A percentile compares a stretch with the other conserved stretches of the same genome.
phyloP scores from a whole-genome alignment of 53 echinoderm and acorn worm genomes.

The Henricia sp. region DNA sequence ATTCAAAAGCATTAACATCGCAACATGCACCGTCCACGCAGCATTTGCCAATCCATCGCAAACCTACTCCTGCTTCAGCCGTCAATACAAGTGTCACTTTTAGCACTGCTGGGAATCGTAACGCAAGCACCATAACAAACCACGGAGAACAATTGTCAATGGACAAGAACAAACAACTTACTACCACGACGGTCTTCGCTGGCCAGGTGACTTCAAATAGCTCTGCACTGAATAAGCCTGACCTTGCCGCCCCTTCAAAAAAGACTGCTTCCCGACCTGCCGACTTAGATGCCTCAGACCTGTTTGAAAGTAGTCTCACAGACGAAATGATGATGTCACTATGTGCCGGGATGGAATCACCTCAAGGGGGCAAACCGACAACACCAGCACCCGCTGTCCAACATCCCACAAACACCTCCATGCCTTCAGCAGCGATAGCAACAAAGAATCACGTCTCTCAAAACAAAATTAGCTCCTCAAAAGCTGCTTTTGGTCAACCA shows the following conservation, averaged over 20 bases:
- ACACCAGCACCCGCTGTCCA: not conserved
- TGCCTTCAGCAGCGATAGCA: not conserved
- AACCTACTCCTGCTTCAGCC: too few relatives aligned
- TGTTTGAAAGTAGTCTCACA: conserved; percentile 47
- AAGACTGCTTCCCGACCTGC: not conserved
- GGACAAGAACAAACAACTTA: not conserved
- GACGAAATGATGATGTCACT: conserved; percentile 51
- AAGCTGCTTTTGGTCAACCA: too few relatives aligned
- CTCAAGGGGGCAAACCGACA: not conserved
- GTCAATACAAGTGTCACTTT: too few relatives aligned
- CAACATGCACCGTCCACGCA: too few relatives aligned
- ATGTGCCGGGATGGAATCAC: conserved; percentile 40
- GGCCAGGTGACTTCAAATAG: not conserved
- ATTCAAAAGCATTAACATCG: too few relatives aligned
- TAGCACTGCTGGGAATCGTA: too few relatives aligned
- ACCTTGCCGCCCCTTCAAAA: not conserved
- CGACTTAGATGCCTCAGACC: not conserved
- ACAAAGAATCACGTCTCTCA: not conserved
- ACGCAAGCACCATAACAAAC: not conserved
- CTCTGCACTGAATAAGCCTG: too few relatives aligned
- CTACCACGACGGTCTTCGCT: not conserved
- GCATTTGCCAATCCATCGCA: too few relatives aligned
- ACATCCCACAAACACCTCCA: not conserved
- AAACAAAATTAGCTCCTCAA: too few relatives aligned
- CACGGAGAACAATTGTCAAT: not conserved